Evolutionary conservation across 2,888 invertebrate species (phyloP).

Genomic region (Ochlodes sylvanus): DNA sequence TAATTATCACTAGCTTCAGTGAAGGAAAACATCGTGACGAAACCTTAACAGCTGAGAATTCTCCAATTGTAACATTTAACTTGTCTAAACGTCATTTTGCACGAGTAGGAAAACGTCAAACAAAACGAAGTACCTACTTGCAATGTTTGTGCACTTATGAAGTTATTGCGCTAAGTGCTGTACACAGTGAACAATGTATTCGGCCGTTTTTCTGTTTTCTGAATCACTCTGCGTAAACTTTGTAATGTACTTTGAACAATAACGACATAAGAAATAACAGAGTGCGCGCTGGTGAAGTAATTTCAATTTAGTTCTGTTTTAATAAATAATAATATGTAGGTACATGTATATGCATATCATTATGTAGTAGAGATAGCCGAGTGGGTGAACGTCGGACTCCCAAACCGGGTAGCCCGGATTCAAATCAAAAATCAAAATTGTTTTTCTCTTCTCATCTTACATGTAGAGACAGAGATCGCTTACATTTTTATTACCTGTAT

Average conservation of each 20-base stretch:
- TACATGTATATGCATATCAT: no score
- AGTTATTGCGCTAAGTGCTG: constrained; percentile 3
- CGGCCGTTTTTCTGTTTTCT: neutral
- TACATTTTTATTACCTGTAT: no score
- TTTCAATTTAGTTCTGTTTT: neutral
- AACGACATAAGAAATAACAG: neutral
- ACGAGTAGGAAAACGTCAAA: neutral
- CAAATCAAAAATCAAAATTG: no score
- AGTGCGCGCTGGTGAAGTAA: neutral
- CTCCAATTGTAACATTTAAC: neutral
- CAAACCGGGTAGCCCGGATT: no score
- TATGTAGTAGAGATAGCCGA: no score
- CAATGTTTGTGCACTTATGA: neutral
- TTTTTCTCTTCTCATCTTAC: no score
- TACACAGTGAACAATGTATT: neutral
- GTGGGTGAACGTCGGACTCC: no score
- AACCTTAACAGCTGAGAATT: no score
- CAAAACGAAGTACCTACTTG: neutral
- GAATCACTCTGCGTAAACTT: constrained; percentile 4
- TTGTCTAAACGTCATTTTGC: neutral
- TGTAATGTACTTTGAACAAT: neutral
- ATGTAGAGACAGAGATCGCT: no score
- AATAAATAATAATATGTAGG: no score
- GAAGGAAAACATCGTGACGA: no score
- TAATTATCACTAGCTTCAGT: no score